These are phyloP conservation scores for Ceraclea dissimilis DNA, from an alignment of 2,888 invertebrate genomes.

Conservation along the genomic window DNA sequence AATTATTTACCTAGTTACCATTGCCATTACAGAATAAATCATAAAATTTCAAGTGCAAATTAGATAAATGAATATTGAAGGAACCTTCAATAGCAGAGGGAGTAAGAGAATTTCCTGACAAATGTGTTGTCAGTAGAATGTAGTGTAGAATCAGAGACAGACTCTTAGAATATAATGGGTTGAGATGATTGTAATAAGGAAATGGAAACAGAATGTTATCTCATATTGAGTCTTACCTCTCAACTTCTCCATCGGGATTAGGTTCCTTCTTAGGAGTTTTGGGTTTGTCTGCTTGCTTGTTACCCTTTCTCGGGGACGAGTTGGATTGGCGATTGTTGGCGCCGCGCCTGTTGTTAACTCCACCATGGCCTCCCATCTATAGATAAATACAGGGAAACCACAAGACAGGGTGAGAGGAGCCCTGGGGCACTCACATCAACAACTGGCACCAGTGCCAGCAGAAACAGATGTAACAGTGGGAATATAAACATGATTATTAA, in stretches of 20 bases:
- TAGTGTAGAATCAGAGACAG: too few relatives aligned
- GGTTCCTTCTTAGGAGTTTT: conserved; percentile 1
- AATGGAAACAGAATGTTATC: background rate
- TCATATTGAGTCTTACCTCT: conserved; percentile 11
- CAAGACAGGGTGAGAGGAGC: conserved; percentile 3
- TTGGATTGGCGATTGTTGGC: background rate
- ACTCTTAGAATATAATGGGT: too few relatives aligned
- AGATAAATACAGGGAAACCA: conserved; percentile 6
- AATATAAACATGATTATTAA: background rate
- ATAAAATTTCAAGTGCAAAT: too few relatives aligned
- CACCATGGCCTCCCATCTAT: conserved; percentile 14
- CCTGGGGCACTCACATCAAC: conserved; percentile 4
- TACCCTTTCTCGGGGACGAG: background rate
- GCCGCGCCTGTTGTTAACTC: conserved; percentile 6
- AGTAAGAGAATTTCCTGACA: too few relatives aligned
- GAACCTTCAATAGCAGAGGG: too few relatives aligned
- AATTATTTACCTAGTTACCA: too few relatives aligned
- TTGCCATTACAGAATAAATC: too few relatives aligned
- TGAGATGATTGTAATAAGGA: background rate
- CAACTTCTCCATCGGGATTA: conserved; percentile 2
- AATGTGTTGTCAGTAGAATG: too few relatives aligned
- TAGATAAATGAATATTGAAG: too few relatives aligned
- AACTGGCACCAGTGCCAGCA: background rate
- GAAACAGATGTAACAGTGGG: background rate
- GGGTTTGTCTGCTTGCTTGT: background rate